Evolutionary conservation across 2,888 invertebrate genomes (phyloP), one percentile per base, ranked within the genome.

Genomic region (Lissocephala sabroskyi): DNA sequence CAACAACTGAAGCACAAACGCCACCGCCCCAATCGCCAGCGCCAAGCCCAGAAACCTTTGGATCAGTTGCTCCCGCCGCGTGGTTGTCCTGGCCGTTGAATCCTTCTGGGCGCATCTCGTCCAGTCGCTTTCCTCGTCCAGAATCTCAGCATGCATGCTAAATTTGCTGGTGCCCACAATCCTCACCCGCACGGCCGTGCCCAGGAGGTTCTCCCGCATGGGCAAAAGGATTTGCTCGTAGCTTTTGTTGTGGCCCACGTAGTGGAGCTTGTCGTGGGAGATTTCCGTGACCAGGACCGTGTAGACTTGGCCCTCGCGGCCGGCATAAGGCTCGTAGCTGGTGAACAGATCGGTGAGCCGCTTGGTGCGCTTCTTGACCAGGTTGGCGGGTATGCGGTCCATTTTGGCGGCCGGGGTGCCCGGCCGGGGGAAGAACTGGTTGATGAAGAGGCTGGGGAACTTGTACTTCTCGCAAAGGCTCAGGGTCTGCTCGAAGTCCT

Each of bases 391-490:
- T 18, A 98, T 90, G 83, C 92, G 89, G 2, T 87, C 86, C 92
- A 99, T 92, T 58, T 90, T 89, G 0, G 98, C 97, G 0, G 98
- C 98, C 0, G 97, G 97, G 0, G 98, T 99, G 2, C 98, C 98
- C 0, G 97, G 96, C 11, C 98, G 85, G 0, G 98, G 95, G 78
- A 93, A 99, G 86, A 96, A 99, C 86, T 99, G 98, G 86, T 99
- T 99, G 76, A 98, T 98, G 84, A 98, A 99, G 4, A 99, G 87
- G 70, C 93, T 92, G 0, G 97, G 95, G 84, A 99, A 99, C 65
- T 91, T 89, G 83, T 97, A 94, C 79, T 94, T 90, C 56, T 86
- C 85, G 62, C 98, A 97, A 0, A 99, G 86, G 0, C 86, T 81
- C 87, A 97, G 85, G 0, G 97, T 98, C 56, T 95, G 92, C 40